phyloP scores from a whole-genome alignment of 2,113 vertebrate genomes.

The Seriola dumerili region DNA sequence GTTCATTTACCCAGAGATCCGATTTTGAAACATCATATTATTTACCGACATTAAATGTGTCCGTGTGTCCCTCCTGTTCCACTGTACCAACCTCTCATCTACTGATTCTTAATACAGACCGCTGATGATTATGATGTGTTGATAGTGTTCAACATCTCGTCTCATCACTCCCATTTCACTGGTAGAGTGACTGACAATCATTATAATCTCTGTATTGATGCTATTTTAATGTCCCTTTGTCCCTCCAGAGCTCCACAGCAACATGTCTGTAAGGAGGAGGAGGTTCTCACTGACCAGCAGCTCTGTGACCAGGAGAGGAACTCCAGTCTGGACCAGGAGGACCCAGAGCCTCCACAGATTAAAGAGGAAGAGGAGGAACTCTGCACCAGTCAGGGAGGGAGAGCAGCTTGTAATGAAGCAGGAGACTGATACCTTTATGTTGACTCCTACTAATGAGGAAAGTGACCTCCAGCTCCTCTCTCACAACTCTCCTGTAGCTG shows the following conservation, averaged over 20 bases:
- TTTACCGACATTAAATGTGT: too few species aligned
- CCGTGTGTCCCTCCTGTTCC: too few species aligned
- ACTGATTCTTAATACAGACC: too few species aligned
- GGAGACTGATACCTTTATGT: constrained; percentile 16
- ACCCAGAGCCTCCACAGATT: background rate
- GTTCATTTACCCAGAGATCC: too few species aligned
- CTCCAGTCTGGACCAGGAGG: constrained; percentile 1
- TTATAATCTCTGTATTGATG: too few species aligned
- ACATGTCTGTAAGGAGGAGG: background rate
- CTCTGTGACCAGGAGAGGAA: background rate
- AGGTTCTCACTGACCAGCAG: rapidly evolving
- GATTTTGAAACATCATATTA: too few species aligned
- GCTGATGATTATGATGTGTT: too few species aligned
- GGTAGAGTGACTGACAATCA: too few species aligned
- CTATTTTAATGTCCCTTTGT: background rate
- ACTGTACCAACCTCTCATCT: too few species aligned
- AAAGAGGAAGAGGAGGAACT: constrained; percentile 40
- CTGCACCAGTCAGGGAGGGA: background rate
- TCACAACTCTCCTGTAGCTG: background rate
- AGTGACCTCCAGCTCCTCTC: constrained; percentile 12
- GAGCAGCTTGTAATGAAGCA: constrained; percentile 14
- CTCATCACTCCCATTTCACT: too few species aligned
- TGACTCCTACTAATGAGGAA: constrained; percentile 26
- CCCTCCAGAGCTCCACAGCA: constrained; percentile 15
- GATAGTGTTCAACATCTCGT: too few species aligned